phyloP scores from a whole-genome alignment of 2,797 vertebrate genomes.

The Podarcis siculus region DNA sequence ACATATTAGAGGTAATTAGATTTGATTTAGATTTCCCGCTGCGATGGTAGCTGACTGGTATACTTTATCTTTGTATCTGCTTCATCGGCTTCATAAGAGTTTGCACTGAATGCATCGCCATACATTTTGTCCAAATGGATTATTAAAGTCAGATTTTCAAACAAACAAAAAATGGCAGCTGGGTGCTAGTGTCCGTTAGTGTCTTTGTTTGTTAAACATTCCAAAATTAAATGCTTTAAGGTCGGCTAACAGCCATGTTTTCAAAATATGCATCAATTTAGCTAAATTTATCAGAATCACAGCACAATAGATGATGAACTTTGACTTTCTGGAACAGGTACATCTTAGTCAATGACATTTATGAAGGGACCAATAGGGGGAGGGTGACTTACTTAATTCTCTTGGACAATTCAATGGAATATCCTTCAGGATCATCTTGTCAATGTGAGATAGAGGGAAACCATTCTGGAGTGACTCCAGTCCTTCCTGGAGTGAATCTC shows the following conservation, averaged over 20 bases:
- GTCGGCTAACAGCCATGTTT: neutral
- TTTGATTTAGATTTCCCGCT: slow-evolving; percentile 42
- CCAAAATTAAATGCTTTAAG: neutral
- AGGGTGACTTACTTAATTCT: neutral
- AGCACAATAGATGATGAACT: neutral
- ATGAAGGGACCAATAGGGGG: neutral
- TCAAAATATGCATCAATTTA: neutral
- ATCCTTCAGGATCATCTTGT: neutral
- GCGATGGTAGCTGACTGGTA: neutral
- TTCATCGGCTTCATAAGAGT: slow-evolving; percentile 12
- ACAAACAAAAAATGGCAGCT: neutral
- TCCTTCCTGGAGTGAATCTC: neutral
- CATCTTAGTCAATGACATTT: neutral
- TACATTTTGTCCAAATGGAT: slow-evolving; percentile 12
- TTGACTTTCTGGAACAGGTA: neutral
- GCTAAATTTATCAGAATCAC: neutral
- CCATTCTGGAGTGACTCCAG: neutral
- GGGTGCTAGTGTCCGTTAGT: neutral
- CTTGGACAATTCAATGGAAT: neutral
- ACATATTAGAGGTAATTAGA: neutral
- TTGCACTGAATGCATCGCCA: slow-evolving; percentile 34
- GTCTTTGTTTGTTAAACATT: neutral
- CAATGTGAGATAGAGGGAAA: neutral
- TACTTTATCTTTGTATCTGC: slow-evolving; percentile 31
- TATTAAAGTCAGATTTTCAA: neutral